Evolutionary conservation across 1,140 invertebrate genomes (phyloP).

Genomic region (Paralvinella palmiformis): DNA sequence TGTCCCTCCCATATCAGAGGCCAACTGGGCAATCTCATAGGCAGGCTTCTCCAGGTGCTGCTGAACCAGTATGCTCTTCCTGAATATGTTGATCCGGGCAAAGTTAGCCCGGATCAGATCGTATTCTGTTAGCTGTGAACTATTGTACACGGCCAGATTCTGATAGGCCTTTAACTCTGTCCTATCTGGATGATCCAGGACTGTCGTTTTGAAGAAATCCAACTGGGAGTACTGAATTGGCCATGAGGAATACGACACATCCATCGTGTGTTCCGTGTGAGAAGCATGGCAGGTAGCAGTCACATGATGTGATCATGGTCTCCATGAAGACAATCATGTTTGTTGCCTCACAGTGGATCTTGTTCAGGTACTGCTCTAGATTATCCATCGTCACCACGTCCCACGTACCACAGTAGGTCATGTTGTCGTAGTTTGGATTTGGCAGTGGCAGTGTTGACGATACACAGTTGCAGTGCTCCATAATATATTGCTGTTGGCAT

Average conservation of each 20-base stretch:
- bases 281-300: neutral
- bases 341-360: neutral
- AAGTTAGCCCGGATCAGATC: conserved; percentile 3
- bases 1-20: conserved; percentile 3
- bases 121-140: neutral
- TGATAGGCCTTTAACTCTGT: neutral
- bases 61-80: neutral
- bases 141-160: neutral
- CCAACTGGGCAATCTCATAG: neutral
- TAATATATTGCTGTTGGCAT: conserved; percentile 1
- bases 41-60: neutral
- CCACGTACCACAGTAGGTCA: conserved; percentile 5
- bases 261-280: neutral
- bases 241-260: conserved; percentile 3
- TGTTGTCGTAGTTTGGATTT: neutral
- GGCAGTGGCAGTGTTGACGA: neutral
- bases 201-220: neutral
- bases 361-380: neutral
- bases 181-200: neutral
- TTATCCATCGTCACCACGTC: neutral
- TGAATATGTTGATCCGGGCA: conserved; percentile 2
- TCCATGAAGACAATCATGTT: no score
- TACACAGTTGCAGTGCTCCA: neutral
- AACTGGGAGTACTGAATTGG: neutral
- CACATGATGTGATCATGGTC: neutral